Evolutionary conservation across 2,113 vertebrate genomes (phyloP).

Genomic region (Corapipo altera): DNA sequence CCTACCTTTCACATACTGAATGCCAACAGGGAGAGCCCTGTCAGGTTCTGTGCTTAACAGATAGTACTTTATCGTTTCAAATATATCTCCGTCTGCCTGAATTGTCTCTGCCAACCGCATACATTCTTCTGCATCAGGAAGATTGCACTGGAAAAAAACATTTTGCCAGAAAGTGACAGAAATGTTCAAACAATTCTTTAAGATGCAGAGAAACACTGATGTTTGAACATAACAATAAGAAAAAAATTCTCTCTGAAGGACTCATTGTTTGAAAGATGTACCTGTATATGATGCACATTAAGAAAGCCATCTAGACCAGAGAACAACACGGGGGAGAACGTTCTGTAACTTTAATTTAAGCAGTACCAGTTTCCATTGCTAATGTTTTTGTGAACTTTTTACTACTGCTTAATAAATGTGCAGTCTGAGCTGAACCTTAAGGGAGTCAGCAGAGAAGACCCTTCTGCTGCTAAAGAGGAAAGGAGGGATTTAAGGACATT

Average conservation of each 20-base stretch:
- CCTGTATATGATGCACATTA: fast-evolving
- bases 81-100: constrained; percentile 75
- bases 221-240: not conserved
- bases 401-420: not conserved
- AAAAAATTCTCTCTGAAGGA: not conserved
- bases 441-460: not conserved
- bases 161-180: not conserved
- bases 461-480: not conserved
- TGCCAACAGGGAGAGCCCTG: constrained; percentile 85
- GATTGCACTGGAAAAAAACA: constrained; percentile 83
- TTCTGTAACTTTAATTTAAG: not conserved
- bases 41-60: constrained; percentile 90
- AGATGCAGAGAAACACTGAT: not conserved
- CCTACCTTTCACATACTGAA: constrained; percentile 88
- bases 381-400: not conserved
- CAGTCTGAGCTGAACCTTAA: not conserved
- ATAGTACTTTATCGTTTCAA: constrained; percentile 86
- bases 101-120: constrained; percentile 78
- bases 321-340: not conserved
- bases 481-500: not conserved
- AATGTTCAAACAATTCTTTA: not conserved
- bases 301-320: not conserved
- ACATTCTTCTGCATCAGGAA: constrained; percentile 86
- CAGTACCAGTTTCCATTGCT: not conserved
- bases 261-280: not conserved